A percentile compares a stretch with the other conserved stretches of the same genome.
These are phyloP conservation scores for Chaetorhynchus papuensis DNA, from an alignment of 2,113 vertebrate genomes.

Conservation along the genomic window DNA sequence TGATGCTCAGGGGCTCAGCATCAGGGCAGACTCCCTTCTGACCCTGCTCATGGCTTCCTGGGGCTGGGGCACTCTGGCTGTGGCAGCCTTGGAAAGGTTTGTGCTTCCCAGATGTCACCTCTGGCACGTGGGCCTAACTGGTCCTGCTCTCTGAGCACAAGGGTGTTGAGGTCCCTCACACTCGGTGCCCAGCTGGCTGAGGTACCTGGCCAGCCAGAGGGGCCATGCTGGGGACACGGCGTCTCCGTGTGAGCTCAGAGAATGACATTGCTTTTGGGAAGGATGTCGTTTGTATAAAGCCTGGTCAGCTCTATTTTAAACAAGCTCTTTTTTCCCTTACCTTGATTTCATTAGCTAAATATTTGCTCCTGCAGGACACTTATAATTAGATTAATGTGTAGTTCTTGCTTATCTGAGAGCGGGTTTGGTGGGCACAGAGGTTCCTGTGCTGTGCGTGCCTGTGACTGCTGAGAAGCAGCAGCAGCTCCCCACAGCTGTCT, in stretches of 20 bases:
- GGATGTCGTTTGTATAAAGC: neutral
- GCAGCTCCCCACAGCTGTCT: neutral
- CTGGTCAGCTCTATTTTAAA: neutral
- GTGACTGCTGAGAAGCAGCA: neutral
- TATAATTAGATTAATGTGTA: neutral
- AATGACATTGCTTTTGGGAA: neutral
- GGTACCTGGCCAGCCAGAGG: neutral
- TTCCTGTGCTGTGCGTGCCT: rapidly evolving
- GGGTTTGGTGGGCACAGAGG: neutral
- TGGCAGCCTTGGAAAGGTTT: neutral
- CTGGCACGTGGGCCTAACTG: neutral
- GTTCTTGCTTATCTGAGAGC: neutral
- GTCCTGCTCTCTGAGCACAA: neutral
- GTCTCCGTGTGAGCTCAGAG: neutral
- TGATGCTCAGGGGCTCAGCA: neutral
- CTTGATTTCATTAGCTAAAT: neutral
- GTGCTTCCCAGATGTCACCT: neutral
- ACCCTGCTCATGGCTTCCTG: rapidly evolving
- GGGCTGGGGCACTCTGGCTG: neutral
- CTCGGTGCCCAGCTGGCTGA: neutral
- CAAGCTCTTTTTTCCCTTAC: neutral
- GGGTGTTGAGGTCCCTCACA: neutral
- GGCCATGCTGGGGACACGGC: rapidly evolving
- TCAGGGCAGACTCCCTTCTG: neutral
- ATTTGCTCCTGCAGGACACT: neutral